phyloP scores from a whole-genome alignment of 1,140 invertebrate species.

The Phthorimaea operculella region DNA sequence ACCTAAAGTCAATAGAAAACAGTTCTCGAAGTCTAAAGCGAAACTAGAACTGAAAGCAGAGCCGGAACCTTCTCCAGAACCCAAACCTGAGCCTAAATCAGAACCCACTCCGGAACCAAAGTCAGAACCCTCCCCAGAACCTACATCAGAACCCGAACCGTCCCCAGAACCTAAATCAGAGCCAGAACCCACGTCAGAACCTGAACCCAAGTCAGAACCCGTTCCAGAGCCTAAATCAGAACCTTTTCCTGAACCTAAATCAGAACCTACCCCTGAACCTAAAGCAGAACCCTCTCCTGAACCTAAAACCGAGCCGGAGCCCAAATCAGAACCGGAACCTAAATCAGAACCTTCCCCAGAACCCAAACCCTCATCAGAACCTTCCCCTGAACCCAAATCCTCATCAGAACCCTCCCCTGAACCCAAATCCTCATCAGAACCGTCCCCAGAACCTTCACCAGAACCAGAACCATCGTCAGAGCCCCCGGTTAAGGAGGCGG shows the following conservation, averaged over 20 bases:
- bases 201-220: slow-evolving; percentile 55
- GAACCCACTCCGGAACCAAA: slow-evolving; percentile 56
- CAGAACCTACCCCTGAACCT: slow-evolving; percentile 49
- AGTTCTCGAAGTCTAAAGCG: slow-evolving; percentile 50
- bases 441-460: slow-evolving; percentile 53
- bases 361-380: slow-evolving; percentile 56
- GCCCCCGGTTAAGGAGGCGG: slow-evolving; percentile 47
- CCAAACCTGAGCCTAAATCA: slow-evolving; percentile 64
- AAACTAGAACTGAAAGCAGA: slow-evolving; percentile 57
- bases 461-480: slow-evolving; percentile 64
- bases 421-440: slow-evolving; percentile 36
- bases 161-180: slow-evolving; percentile 46
- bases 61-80: slow-evolving; percentile 58
- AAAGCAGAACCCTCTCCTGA: slow-evolving; percentile 45
- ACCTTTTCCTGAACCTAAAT: slow-evolving; percentile 42
- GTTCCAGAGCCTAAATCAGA: slow-evolving; percentile 50
- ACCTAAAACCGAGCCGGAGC: slow-evolving; percentile 60
- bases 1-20: slow-evolving; percentile 58
- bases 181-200: slow-evolving; percentile 43
- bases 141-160: slow-evolving; percentile 62
- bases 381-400: slow-evolving; percentile 57
- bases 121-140: slow-evolving; percentile 53
- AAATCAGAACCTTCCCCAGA: slow-evolving; percentile 47
- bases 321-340: slow-evolving; percentile 44
- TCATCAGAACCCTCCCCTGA: slow-evolving; percentile 58